Percentiles rank a stretch among this genome's conserved stretches.
Evolutionary conservation across 2,888 invertebrate genomes (phyloP).

Genomic region (Tribolium freemani): DNA sequence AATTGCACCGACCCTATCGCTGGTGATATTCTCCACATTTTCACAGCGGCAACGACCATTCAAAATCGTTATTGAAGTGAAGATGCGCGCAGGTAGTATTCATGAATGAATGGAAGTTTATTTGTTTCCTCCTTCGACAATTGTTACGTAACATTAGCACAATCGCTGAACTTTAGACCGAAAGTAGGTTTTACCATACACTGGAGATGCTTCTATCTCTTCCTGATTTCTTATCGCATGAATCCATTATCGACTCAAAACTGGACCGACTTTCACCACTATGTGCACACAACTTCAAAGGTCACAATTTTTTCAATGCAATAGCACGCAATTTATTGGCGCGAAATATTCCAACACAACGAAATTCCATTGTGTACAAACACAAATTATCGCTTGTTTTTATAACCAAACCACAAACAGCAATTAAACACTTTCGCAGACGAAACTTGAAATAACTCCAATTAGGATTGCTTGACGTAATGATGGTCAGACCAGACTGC

Average conservation of each 20-base stretch:
- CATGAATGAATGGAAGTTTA: slow-evolving; percentile 14
- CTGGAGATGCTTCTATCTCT: background rate
- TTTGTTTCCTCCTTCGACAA: slow-evolving; percentile 13
- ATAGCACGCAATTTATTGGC: slow-evolving; percentile 29
- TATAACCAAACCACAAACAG: slow-evolving; percentile 2
- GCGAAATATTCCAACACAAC: slow-evolving; percentile 23
- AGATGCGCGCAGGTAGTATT: background rate
- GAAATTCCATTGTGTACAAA: slow-evolving; percentile 22
- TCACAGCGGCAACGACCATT: slow-evolving; percentile 7
- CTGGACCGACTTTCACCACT: slow-evolving; percentile 27
- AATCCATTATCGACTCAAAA: background rate
- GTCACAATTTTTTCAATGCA: slow-evolving; percentile 7
- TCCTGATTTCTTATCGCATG: slow-evolving; percentile 2
- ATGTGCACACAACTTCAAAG: slow-evolving; percentile 12
- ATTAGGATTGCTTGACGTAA: too few species aligned
- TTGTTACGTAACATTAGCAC: slow-evolving; percentile 6
- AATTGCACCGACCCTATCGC: slow-evolving; percentile 42
- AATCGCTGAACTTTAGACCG: slow-evolving; percentile 25
- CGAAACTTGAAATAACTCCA: slow-evolving; percentile 7
- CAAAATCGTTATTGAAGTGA: slow-evolving; percentile 11
- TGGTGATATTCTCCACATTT: background rate
- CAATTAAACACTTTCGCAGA: slow-evolving; percentile 8
- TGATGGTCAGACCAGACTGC: background rate
- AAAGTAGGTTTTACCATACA: slow-evolving; percentile 10
- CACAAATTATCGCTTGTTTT: slow-evolving; percentile 32